A percentile compares a stretch with the other conserved stretches of the same genome.
Conservation (phyloP, 2,888 invertebrate genomes). For the Prosapia bicincta region DNA sequence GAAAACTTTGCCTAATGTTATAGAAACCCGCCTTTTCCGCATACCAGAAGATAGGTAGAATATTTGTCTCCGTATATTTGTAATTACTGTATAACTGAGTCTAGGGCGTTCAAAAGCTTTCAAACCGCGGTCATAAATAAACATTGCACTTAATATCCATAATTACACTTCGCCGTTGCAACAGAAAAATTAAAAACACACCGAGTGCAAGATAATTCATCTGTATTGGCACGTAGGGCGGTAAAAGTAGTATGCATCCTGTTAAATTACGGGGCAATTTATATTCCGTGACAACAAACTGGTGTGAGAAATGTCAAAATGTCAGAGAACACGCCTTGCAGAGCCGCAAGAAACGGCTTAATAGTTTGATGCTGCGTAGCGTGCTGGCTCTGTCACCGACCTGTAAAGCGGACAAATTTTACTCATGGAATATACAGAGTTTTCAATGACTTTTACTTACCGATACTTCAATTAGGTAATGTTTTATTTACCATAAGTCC, state of each 20-base stretch:
- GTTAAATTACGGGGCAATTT: not conserved
- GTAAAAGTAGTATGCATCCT: not conserved
- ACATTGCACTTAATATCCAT: not conserved
- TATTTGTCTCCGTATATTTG: too few relatives aligned
- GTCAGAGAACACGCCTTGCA: slow-evolving; percentile 1
- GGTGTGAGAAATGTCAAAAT: not conserved
- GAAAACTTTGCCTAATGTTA: too few relatives aligned
- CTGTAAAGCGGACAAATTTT: too few relatives aligned
- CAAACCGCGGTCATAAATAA: not conserved
- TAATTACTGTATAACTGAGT: too few relatives aligned
- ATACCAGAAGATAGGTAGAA: too few relatives aligned
- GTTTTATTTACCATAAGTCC: too few relatives aligned
- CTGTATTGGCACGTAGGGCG: not conserved
- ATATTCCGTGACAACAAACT: not conserved
- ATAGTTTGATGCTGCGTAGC: not conserved
- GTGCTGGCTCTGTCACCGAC: too few relatives aligned
- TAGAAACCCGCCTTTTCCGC: too few relatives aligned
- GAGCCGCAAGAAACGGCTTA: not conserved
- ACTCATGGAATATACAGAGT: too few relatives aligned
- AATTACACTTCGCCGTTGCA: not conserved
- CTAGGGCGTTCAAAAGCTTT: not conserved
- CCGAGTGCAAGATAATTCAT: not conserved
- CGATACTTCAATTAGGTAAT: too few relatives aligned
- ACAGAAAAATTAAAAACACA: not conserved
- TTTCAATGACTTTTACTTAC: too few relatives aligned